A percentile compares a stretch with the other conserved stretches of the same genome.
These are phyloP conservation scores for Campopleginae sp. DNA, from an alignment of 2,888 invertebrate genomes.

Conservation along the genomic window DNA sequence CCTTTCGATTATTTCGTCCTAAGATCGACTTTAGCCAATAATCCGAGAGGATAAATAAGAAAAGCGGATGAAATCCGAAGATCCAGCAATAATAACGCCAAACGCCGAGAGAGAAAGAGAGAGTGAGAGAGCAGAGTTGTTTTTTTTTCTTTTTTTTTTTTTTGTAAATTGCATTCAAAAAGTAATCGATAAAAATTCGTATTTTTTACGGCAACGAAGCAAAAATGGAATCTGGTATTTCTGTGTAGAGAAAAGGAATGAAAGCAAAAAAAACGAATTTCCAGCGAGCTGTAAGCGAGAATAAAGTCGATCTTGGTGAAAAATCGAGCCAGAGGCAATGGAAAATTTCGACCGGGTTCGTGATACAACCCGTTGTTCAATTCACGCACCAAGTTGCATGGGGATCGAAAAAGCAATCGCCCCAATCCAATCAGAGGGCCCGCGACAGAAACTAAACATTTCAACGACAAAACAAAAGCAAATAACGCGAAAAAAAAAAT, in stretches of 20 bases:
- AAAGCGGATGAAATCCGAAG: slow-evolving; percentile 36
- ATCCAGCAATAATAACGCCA: slow-evolving; percentile 22
- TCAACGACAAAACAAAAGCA: slow-evolving; percentile 14
- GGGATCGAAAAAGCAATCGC: neutral
- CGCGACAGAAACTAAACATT: neutral
- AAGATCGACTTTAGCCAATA: slow-evolving; percentile 9
- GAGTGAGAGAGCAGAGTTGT: neutral
- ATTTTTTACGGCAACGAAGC: slow-evolving; percentile 19
- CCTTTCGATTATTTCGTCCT: slow-evolving; percentile 28
- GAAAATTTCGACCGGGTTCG: slow-evolving; percentile 49
- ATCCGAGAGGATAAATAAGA: neutral
- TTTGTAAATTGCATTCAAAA: neutral
- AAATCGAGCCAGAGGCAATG: neutral
- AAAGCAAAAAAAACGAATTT: slow-evolving; percentile 2
- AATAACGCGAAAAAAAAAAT: slow-evolving; percentile 21
- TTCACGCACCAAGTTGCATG: slow-evolving; percentile 38
- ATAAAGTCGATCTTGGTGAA: neutral
- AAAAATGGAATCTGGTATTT: neutral
- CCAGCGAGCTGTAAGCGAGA: neutral
- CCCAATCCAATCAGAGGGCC: neutral
- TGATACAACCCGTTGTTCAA: slow-evolving; percentile 60
- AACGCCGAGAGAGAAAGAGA: neutral
- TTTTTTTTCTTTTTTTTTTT: neutral
- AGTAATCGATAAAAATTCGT: neutral
- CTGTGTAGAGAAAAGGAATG: neutral